phyloP scores from a whole-genome alignment of 2,113 vertebrate genomes.

The Manacus vitellinus region DNA sequence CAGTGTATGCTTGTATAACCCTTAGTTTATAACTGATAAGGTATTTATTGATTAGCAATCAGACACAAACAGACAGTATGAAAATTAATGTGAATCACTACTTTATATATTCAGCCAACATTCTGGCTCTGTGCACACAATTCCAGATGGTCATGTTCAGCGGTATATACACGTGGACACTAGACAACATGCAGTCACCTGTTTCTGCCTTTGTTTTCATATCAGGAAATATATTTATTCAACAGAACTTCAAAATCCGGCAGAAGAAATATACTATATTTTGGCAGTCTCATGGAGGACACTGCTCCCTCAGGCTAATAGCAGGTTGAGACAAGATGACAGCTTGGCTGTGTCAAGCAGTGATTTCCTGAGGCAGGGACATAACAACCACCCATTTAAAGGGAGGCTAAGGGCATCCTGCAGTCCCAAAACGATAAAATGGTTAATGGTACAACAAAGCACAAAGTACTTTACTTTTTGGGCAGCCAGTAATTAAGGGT shows the following conservation, averaged over 20 bases:
- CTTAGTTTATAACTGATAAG: neutral
- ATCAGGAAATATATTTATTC: neutral
- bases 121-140: neutral
- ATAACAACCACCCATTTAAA: neutral
- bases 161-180: no score
- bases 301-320: neutral
- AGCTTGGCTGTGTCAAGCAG: neutral
- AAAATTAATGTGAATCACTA: neutral
- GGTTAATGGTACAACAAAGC: neutral
- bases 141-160: neutral
- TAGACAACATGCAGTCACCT: neutral
- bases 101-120: neutral
- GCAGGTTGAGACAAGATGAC: neutral
- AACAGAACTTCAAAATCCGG: neutral
- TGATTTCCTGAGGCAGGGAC: neutral
- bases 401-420: neutral
- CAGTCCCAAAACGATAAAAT: neutral
- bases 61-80: neutral
- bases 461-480: neutral
- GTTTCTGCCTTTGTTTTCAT: neutral
- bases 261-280: neutral
- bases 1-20: neutral
- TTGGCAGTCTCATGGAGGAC: neutral
- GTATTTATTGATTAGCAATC: slow-evolving; percentile 1
- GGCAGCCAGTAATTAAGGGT: neutral